Conservation (phyloP, 2,113 vertebrate genomes). For the Aldabrachelys gigantea region DNA sequence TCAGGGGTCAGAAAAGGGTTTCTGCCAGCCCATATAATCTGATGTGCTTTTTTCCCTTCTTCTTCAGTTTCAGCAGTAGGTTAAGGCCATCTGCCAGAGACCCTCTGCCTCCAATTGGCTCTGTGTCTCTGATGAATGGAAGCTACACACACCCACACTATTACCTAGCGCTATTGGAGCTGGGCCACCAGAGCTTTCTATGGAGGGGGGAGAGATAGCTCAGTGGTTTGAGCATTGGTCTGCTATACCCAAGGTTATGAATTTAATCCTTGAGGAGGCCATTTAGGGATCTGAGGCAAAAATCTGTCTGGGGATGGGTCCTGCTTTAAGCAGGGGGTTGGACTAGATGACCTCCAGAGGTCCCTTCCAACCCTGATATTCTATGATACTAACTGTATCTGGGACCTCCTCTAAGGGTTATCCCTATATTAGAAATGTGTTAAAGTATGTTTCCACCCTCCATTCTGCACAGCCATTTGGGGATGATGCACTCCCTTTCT, state of each 20-base stretch:
- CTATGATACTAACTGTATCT: background rate
- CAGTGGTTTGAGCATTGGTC: too few relatives aligned
- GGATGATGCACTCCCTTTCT: background rate
- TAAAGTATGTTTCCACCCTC: background rate
- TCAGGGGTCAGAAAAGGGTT: background rate
- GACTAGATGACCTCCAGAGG: too few relatives aligned
- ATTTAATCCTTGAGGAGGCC: too few relatives aligned
- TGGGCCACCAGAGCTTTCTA: background rate
- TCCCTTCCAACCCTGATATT: too few relatives aligned
- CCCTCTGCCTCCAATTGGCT: background rate
- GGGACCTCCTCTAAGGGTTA: fast-evolving
- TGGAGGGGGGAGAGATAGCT: too few relatives aligned
- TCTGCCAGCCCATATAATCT: background rate
- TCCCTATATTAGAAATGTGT: background rate
- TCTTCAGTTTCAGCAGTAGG: background rate
- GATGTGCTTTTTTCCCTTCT: background rate
- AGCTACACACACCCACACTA: background rate
- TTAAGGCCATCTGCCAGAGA: background rate
- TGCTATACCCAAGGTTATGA: too few relatives aligned
- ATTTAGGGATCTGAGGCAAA: too few relatives aligned
- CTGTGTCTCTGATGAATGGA: background rate
- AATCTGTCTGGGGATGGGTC: too few relatives aligned
- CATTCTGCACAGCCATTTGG: background rate
- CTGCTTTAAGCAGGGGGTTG: too few relatives aligned
- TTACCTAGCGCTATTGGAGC: background rate